Conservation (phyloP, 2,888 invertebrate species). For the Herminia tarsipennalis region DNA sequence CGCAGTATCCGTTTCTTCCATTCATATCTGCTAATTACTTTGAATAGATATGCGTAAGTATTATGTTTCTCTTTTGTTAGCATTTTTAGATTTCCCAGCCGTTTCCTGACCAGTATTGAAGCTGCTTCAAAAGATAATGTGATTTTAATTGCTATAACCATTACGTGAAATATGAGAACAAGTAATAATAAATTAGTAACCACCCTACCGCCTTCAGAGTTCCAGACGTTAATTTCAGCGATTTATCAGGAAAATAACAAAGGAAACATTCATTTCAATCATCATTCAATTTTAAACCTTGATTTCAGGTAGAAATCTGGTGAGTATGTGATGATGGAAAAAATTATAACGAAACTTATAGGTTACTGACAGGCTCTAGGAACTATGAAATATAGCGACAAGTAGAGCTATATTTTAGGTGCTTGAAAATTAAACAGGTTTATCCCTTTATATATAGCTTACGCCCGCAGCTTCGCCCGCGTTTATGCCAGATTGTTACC, state of each 20-base stretch:
- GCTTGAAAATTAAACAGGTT: no score
- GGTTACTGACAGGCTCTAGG: no score
- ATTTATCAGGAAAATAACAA: no score
- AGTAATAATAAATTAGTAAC: conserved; percentile 21
- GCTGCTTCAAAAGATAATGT: conserved; percentile 51
- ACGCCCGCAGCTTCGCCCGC: no score
- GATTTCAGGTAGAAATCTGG: no score
- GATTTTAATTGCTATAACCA: conserved; percentile 57
- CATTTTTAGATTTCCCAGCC: conserved; percentile 29
- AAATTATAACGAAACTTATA: no score
- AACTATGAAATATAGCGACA: no score
- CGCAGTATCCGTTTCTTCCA: conserved; percentile 8
- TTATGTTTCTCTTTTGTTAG: conserved; percentile 32
- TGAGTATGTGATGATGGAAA: no score
- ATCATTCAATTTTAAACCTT: no score
- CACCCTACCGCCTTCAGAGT: neutral
- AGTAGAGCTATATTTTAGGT: no score
- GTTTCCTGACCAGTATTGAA: conserved; percentile 17
- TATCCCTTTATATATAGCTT: no score
- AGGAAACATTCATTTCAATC: neutral
- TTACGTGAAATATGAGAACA: conserved; percentile 51
- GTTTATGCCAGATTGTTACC: no score
- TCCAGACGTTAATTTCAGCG: neutral
- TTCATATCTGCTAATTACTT: conserved; percentile 32
- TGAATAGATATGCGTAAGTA: conserved; percentile 20